phyloP scores from a whole-genome alignment of 2,113 vertebrate species.

The Ceyx cyanopectus region DNA sequence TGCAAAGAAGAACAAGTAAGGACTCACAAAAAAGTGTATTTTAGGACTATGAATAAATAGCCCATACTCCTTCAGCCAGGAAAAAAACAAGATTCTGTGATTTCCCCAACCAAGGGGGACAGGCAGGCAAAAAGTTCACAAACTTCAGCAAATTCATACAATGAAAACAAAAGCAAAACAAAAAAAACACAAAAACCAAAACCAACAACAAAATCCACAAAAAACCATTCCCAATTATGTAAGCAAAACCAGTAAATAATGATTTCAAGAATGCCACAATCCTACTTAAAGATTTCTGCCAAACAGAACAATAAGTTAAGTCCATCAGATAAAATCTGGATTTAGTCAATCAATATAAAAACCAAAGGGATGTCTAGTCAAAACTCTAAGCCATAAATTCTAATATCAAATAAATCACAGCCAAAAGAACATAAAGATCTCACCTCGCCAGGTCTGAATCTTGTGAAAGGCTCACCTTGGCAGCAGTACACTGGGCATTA shows the following conservation, averaged over 20 bases:
- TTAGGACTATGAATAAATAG: conserved; percentile 44
- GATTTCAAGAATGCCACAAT: conserved; percentile 44
- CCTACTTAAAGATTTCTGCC: conserved; percentile 19
- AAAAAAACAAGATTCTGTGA: conserved; percentile 40
- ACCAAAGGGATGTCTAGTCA: background rate
- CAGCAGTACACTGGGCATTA: conserved; percentile 30
- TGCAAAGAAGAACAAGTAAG: background rate
- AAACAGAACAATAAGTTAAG: conserved; percentile 18
- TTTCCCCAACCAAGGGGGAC: conserved; percentile 1
- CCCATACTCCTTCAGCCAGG: conserved; percentile 2
- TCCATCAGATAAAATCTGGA: background rate
- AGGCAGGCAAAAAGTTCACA: conserved; percentile 50
- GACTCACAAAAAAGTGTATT: conserved; percentile 40
- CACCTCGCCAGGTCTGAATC: conserved; percentile 51
- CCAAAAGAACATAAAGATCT: conserved; percentile 39
- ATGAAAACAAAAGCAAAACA: conserved; percentile 42
- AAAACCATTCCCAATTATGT: conserved; percentile 3
- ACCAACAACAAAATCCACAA: background rate
- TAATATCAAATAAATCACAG: background rate
- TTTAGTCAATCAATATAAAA: background rate
- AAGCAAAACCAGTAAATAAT: conserved; percentile 47
- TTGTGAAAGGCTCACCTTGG: conserved; percentile 45
- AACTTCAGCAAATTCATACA: conserved; percentile 44
- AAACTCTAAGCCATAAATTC: background rate
- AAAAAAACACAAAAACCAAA: background rate